These are phyloP conservation scores for Clistopyga incitator DNA, from an alignment of 2,888 invertebrate species.

Conservation along the genomic window DNA sequence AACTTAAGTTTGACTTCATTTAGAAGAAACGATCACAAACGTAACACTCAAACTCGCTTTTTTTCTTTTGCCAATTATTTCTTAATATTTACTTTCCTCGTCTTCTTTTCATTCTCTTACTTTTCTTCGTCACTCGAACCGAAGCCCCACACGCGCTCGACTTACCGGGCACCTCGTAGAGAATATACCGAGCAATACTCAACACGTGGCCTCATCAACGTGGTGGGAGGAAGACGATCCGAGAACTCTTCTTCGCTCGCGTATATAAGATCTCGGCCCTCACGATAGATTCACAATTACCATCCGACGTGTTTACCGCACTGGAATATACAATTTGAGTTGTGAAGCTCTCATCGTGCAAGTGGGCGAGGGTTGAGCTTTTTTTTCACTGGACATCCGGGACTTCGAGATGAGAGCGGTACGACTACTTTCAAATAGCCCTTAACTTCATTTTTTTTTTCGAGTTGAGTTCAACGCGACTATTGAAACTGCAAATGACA, in stretches of 20 bases:
- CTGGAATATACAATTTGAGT: slow-evolving; percentile 5
- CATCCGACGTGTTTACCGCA: slow-evolving; percentile 50
- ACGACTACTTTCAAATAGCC: slow-evolving; percentile 46
- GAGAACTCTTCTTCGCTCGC: slow-evolving; percentile 51
- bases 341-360: slow-evolving; percentile 8
- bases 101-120: slow-evolving; percentile 13
- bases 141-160: slow-evolving; percentile 1
- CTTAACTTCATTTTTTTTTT: neutral
- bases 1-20: neutral
- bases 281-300: slow-evolving; percentile 71
- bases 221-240: slow-evolving; percentile 80
- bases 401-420: slow-evolving; percentile 74
- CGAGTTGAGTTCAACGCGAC: neutral
- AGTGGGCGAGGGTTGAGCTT: slow-evolving; percentile 3
- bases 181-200: slow-evolving; percentile 18
- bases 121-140: slow-evolving; percentile 7
- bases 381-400: slow-evolving; percentile 14
- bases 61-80: slow-evolving; percentile 28
- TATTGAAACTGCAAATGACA: neutral
- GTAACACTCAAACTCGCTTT: neutral
- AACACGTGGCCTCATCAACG: slow-evolving; percentile 61
- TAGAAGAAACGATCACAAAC: neutral
- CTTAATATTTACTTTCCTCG: slow-evolving; percentile 1
- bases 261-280: slow-evolving; percentile 69
- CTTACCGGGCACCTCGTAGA: neutral